A percentile compares a stretch with the other conserved stretches of the same genome.
These are phyloP conservation scores for Folsomia manolachei DNA, from an alignment of 2,888 invertebrate species.

Conservation along the genomic window DNA sequence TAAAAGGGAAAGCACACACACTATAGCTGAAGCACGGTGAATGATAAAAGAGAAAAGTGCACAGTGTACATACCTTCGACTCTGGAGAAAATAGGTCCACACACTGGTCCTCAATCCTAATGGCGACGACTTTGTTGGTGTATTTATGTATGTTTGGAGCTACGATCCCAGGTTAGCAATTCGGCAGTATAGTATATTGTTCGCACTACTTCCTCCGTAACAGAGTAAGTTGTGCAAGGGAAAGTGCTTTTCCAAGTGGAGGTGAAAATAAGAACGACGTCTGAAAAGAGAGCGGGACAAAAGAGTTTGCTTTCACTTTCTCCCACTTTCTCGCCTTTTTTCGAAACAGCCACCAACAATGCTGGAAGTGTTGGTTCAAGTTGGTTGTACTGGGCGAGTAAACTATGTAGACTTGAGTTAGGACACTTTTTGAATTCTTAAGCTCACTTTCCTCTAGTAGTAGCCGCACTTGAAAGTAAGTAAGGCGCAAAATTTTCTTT, in stretches of 20 bases:
- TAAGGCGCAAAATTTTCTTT: background rate
- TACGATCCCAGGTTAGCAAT: background rate
- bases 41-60: too few species aligned
- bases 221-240: background rate
- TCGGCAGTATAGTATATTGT: background rate
- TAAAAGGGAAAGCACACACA: too few species aligned
- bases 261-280: background rate
- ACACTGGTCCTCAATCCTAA: background rate
- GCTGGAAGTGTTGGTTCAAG: too few species aligned
- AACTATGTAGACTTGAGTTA: background rate
- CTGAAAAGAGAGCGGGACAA: background rate
- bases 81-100: background rate
- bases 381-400: background rate
- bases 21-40: too few species aligned
- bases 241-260: background rate
- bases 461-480: too few species aligned
- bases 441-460: background rate
- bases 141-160: background rate
- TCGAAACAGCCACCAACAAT: background rate
- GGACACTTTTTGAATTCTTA: background rate
- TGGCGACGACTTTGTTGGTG: background rate
- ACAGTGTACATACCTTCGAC: background rate
- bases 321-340: background rate
- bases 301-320: slow-evolving; percentile 7
- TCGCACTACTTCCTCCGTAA: background rate